These are phyloP conservation scores for Gallinago undulata DNA, from an alignment of 2,113 vertebrate species.

Conservation along the genomic window DNA sequence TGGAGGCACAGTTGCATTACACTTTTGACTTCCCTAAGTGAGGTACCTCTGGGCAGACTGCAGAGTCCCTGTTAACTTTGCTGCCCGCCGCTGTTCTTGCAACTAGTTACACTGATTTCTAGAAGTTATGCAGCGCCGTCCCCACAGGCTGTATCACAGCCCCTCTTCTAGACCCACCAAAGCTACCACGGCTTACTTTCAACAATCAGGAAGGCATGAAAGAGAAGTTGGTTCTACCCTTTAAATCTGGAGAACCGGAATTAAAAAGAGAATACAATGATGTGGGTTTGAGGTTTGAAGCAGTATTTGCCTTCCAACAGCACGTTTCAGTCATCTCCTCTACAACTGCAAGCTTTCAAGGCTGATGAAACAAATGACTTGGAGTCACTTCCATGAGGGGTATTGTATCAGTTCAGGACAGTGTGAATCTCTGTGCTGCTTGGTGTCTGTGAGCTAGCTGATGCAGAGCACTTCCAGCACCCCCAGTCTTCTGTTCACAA, in stretches of 20 bases:
- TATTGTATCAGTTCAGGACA: neutral
- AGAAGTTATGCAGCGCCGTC: neutral
- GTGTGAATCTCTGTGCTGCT: neutral
- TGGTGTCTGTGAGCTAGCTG: neutral
- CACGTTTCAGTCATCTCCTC: neutral
- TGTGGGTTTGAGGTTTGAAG: neutral
- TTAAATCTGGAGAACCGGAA: neutral
- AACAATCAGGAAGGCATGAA: neutral
- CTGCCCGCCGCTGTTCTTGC: neutral
- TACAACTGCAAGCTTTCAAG: neutral
- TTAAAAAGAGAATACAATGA: neutral
- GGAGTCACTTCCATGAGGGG: neutral
- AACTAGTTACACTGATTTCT: neutral
- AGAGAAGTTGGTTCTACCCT: neutral
- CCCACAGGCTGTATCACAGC: neutral
- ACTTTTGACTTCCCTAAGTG: neutral
- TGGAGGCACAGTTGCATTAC: neutral
- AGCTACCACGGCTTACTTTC: neutral
- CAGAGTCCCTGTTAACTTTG: neutral
- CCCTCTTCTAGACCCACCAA: neutral
- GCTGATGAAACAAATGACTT: neutral
- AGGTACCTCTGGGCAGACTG: neutral
- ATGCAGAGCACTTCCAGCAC: neutral
- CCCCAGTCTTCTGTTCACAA: neutral
- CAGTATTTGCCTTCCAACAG: neutral